Conservation (phyloP, 2,113 vertebrate genomes). For the Phaethornis superciliosus region DNA sequence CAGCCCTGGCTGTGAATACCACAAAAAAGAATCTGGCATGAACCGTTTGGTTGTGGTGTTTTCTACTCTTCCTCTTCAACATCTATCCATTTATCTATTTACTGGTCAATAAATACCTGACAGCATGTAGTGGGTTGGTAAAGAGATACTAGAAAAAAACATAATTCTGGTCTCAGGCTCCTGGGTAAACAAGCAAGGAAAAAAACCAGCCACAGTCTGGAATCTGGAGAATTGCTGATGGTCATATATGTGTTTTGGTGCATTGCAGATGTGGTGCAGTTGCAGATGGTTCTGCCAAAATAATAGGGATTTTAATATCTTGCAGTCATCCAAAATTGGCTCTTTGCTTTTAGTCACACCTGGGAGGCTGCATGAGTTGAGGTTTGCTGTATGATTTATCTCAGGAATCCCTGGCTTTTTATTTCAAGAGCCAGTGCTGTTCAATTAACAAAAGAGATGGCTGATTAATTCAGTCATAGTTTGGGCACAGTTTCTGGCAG, state of each 20-base stretch:
- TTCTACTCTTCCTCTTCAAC: neutral
- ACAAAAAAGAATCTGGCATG: neutral
- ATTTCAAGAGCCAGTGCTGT: neutral
- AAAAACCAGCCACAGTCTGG: neutral
- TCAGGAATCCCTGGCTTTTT: conserved; percentile 5
- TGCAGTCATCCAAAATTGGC: neutral
- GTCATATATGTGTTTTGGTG: neutral
- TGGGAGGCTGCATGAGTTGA: neutral
- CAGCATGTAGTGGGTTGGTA: neutral
- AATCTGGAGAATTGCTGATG: neutral
- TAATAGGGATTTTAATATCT: neutral
- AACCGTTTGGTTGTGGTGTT: neutral
- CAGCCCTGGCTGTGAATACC: neutral
- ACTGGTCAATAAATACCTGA: neutral
- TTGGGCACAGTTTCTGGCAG: conserved; percentile 31
- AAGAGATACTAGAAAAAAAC: neutral
- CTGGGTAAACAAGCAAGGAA: neutral
- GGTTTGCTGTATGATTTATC: neutral
- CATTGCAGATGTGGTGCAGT: conserved; percentile 6
- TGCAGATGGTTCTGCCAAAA: neutral
- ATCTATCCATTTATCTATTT: neutral
- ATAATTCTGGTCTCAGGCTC: neutral
- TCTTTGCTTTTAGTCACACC: conserved; percentile 8
- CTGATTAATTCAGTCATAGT: conserved; percentile 11
- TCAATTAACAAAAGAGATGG: conserved; percentile 57